phyloP scores from a whole-genome alignment of 2,888 invertebrate genomes.

The Pseudoips prasinana region DNA sequence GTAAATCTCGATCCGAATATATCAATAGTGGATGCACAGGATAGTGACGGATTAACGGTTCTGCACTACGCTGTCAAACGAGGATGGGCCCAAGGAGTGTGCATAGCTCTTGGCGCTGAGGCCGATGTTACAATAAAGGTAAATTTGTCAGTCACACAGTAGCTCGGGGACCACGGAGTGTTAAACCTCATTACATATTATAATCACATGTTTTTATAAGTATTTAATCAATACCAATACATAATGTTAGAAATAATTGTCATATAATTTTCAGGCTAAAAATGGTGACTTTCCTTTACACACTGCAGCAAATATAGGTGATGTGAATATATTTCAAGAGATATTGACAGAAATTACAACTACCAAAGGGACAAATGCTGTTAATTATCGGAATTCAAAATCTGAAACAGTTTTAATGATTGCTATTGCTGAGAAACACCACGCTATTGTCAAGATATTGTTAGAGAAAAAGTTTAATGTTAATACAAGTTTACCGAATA shows the following conservation, averaged over 20 bases:
- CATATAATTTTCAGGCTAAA: constrained; percentile 41
- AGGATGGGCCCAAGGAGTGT: background rate
- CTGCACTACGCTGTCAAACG: background rate
- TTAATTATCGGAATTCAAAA: constrained; percentile 33
- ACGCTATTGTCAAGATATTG: constrained; percentile 55
- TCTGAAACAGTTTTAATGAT: constrained; percentile 65
- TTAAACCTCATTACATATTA: too few species aligned
- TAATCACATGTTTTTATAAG: too few species aligned
- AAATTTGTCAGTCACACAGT: too few species aligned
- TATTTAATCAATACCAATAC: too few species aligned
- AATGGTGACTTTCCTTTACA: constrained; percentile 58
- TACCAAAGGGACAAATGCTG: constrained; percentile 5
- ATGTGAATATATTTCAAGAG: constrained; percentile 51
- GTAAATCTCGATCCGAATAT: constrained; percentile 10
- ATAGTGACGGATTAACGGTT: background rate
- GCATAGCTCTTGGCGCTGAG: background rate
- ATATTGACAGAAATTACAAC: constrained; percentile 48
- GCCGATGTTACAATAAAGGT: background rate
- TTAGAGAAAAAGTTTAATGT: constrained; percentile 59
- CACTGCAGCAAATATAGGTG: constrained; percentile 50
- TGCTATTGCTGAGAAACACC: constrained; percentile 54
- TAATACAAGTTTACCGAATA: constrained; percentile 37
- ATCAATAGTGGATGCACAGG: constrained; percentile 7
- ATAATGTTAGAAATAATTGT: too few species aligned
- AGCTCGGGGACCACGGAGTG: too few species aligned